Evolutionary conservation across 2,888 invertebrate species (phyloP).

Genomic region (Melinaea marsaeus): DNA sequence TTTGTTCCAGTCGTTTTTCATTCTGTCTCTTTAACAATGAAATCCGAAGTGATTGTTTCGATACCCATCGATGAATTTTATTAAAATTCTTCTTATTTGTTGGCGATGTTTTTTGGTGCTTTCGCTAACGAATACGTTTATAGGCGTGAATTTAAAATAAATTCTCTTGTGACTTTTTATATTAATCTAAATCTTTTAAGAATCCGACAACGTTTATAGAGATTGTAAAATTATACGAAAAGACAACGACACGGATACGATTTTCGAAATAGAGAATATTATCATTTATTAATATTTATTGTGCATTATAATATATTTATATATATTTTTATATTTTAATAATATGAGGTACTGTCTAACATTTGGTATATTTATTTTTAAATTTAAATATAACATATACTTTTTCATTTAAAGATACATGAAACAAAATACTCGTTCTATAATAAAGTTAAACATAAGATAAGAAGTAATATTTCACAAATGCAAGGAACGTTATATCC

Average conservation of each 20-base stretch:
- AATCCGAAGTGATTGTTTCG: conserved; percentile 57
- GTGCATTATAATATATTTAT: neutral
- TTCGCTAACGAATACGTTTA: conserved; percentile 20
- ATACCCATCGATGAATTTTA: conserved; percentile 56
- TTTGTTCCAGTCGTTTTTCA: conserved; percentile 49
- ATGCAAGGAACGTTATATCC: conserved; percentile 13
- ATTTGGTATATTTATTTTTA: neutral
- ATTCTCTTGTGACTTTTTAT: conserved; percentile 21
- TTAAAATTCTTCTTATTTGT: conserved; percentile 24
- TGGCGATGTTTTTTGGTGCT: conserved; percentile 25
- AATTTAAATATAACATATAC: no score
- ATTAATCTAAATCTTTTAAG: conserved; percentile 19
- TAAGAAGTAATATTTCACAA: conserved; percentile 2
- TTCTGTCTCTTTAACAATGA: conserved; percentile 54
- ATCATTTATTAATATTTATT: conserved; percentile 1
- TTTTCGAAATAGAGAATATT: no score
- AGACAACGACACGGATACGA: conserved; percentile 6
- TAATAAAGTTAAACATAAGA: neutral
- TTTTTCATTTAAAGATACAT: neutral
- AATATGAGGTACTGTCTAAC: neutral
- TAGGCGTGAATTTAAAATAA: conserved; percentile 31
- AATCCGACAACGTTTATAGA: conserved; percentile 18
- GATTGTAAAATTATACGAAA: conserved; percentile 10
- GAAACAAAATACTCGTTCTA: neutral
- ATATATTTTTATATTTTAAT: neutral